Conservation (phyloP, 2,888 invertebrate genomes). For the Heteromyza rotundicornis region DNA sequence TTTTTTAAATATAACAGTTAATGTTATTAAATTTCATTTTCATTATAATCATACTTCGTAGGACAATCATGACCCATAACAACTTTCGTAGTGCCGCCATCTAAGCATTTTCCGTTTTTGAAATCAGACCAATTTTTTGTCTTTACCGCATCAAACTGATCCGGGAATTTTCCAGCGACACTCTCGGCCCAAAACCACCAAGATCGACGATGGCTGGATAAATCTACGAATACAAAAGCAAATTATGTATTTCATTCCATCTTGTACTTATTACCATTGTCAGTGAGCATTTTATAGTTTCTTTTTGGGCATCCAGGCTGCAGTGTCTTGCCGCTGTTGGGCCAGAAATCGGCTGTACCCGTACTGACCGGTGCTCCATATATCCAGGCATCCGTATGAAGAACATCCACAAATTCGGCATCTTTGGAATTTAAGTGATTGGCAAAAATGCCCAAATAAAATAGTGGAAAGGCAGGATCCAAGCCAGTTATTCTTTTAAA, state of each 20-base stretch:
- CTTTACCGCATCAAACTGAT: constrained; percentile 66
- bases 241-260: background rate
- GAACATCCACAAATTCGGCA: constrained; percentile 71
- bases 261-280: constrained; percentile 58
- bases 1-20: background rate
- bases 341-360: constrained; percentile 70
- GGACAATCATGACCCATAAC: constrained; percentile 60
- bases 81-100: constrained; percentile 34
- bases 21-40: background rate
- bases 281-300: constrained; percentile 57
- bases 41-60: constrained; percentile 50
- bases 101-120: constrained; percentile 54
- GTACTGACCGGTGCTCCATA: constrained; percentile 68
- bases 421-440: constrained; percentile 64
- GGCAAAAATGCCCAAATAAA: constrained; percentile 59
- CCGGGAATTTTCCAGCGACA: constrained; percentile 49
- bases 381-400: constrained; percentile 72
- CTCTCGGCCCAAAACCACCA: constrained; percentile 71
- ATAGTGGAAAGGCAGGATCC: constrained; percentile 70
- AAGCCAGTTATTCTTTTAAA: constrained; percentile 65
- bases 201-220: constrained; percentile 70
- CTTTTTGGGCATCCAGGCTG: constrained; percentile 68
- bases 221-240: constrained; percentile 63
- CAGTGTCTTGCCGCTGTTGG: constrained; percentile 67
- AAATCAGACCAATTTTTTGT: constrained; percentile 68